Conservation (phyloP, 2,797 vertebrate genomes). For the Bradypodion ventrale region DNA sequence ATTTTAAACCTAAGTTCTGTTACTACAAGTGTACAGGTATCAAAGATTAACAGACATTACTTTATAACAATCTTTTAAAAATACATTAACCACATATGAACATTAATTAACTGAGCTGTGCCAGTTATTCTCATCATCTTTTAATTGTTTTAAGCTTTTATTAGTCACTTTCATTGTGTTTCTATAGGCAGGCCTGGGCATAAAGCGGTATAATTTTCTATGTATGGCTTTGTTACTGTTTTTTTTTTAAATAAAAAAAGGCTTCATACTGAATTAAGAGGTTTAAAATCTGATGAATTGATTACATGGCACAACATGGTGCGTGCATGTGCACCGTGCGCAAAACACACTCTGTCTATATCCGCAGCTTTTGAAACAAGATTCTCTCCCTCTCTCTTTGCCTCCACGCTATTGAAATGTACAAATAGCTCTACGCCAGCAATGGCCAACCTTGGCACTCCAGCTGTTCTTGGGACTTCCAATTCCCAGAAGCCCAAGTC, state of each 20-base stretch:
- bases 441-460: too few species aligned
- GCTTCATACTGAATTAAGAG: constrained; percentile 31
- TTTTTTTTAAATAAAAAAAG: constrained; percentile 52
- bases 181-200: constrained; percentile 36
- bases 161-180: constrained; percentile 40
- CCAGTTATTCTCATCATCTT: constrained; percentile 67
- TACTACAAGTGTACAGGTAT: constrained; percentile 73
- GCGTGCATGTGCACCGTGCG: constrained; percentile 17
- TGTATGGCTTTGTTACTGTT: constrained; percentile 60
- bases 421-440: too few species aligned
- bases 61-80: constrained; percentile 71
- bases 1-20: constrained; percentile 72
- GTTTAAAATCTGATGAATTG: constrained; percentile 55
- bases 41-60: constrained; percentile 73
- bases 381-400: constrained; percentile 70
- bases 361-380: constrained; percentile 75
- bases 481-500: too few species aligned
- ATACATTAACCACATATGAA: constrained; percentile 69
- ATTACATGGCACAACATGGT: constrained; percentile 77
- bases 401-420: constrained; percentile 68
- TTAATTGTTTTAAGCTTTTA: constrained; percentile 40
- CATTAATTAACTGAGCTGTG: constrained; percentile 73
- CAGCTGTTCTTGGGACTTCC: too few species aligned
- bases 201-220: not conserved
- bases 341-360: constrained; percentile 72